phyloP scores from a whole-genome alignment of 2,888 invertebrate genomes.

The Hypercompe scribonia region DNA sequence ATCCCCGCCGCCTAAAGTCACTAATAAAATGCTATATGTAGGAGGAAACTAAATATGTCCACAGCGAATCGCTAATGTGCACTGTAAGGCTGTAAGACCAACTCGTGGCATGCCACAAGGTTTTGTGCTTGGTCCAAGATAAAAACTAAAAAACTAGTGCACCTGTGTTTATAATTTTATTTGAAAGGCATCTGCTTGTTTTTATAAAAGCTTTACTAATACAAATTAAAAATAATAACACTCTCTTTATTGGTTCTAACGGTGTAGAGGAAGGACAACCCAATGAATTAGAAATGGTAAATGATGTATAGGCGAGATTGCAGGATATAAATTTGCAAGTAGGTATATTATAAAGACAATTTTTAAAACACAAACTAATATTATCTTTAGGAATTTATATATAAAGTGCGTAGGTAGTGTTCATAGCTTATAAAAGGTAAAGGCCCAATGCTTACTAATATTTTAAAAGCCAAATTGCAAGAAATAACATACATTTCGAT shows the following conservation, averaged over 20 bases:
- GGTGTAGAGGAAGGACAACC: no score
- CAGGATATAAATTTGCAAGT: no score
- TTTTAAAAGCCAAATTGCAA: neutral
- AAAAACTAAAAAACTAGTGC: neutral
- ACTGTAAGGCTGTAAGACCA: conserved; percentile 54
- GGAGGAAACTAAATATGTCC: conserved; percentile 56
- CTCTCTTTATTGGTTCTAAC: no score
- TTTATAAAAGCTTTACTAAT: no score
- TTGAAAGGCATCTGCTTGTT: neutral
- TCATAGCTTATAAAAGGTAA: neutral
- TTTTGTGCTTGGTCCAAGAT: conserved; percentile 17
- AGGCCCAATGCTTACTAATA: neutral
- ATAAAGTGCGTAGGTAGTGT: no score
- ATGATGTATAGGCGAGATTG: no score
- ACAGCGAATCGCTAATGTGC: conserved; percentile 78
- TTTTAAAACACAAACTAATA: no score
- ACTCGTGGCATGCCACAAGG: conserved; percentile 24
- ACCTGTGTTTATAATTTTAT: neutral
- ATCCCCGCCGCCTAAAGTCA: conserved; percentile 32
- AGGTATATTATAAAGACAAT: no score
- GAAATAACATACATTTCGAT: neutral
- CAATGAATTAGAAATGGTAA: no score
- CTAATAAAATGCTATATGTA: conserved; percentile 44
- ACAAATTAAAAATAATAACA: no score
- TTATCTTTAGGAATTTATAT: no score